Evolutionary conservation across 1,140 invertebrate species (phyloP).

Genomic region (Bombus fervidus): DNA sequence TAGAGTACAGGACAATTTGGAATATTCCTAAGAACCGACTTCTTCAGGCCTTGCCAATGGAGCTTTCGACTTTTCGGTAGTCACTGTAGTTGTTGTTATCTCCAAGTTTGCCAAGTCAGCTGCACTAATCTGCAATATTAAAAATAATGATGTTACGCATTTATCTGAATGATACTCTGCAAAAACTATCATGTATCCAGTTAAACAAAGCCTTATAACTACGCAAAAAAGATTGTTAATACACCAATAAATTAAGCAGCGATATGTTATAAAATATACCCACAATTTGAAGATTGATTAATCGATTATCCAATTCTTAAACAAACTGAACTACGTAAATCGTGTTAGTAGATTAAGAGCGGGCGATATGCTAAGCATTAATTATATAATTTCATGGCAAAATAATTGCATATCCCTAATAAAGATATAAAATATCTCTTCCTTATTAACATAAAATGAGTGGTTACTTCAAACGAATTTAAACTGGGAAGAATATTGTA

Average conservation of each 20-base stretch:
- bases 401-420: neutral
- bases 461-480: no score
- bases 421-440: no score
- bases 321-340: conserved; percentile 11
- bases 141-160: conserved; percentile 10
- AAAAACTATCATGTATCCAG: neutral
- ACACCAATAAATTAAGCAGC: neutral
- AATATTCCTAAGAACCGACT: conserved; percentile 76
- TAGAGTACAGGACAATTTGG: conserved; percentile 44
- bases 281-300: conserved; percentile 1
- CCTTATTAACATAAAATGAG: no score
- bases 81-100: conserved; percentile 80
- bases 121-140: conserved; percentile 78
- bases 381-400: neutral
- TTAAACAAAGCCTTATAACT: conserved; percentile 44
- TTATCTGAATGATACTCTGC: neutral
- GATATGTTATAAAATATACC: neutral
- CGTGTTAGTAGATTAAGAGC: conserved; percentile 38
- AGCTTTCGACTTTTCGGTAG: conserved; percentile 80
- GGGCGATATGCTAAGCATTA: conserved; percentile 50
- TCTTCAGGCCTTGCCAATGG: conserved; percentile 78
- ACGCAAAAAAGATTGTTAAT: conserved; percentile 42
- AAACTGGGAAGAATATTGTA: no score
- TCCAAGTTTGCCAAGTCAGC: conserved; percentile 80
- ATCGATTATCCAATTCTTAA: neutral